A percentile compares a stretch with the other conserved stretches of the same genome.
phyloP scores from a whole-genome alignment of 2,113 vertebrate species.

The Saimiri boliviensis region DNA sequence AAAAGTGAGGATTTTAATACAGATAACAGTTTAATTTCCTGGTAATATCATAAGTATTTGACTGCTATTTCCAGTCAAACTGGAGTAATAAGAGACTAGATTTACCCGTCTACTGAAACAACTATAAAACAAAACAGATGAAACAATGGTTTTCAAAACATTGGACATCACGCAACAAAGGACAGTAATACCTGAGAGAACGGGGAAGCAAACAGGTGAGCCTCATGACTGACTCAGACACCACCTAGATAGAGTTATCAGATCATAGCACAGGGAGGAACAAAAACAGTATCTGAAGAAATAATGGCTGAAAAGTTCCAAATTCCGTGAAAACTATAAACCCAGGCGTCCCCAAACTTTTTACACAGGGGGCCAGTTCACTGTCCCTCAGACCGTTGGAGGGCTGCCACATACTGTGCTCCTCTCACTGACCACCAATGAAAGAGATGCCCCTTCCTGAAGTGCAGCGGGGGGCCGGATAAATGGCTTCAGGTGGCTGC shows the following conservation, averaged over 20 bases:
- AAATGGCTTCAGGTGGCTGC: too few relatives aligned
- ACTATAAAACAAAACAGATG: neutral
- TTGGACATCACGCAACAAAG: neutral
- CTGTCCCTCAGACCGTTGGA: too few relatives aligned
- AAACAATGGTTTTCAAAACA: neutral
- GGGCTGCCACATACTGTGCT: too few relatives aligned
- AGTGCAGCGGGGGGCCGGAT: too few relatives aligned
- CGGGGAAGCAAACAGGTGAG: neutral
- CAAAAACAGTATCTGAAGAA: neutral
- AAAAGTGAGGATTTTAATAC: constrained; percentile 20
- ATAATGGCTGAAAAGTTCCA: neutral
- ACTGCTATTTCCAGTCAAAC: neutral
- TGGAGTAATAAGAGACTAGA: neutral
- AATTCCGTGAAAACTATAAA: constrained; percentile 25
- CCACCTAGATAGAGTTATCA: neutral
- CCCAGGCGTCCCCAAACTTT: too few relatives aligned
- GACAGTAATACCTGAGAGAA: neutral
- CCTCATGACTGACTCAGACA: neutral
- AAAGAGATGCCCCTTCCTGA: too few relatives aligned
- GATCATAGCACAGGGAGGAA: neutral
- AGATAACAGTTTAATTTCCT: neutral
- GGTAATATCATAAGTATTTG: constrained; percentile 17
- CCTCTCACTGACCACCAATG: too few relatives aligned
- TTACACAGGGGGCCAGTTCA: too few relatives aligned
- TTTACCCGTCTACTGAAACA: neutral